Base-by-base conservation (phyloP, 2,888 invertebrate genomes). In the Drosophila mimica region DNA sequence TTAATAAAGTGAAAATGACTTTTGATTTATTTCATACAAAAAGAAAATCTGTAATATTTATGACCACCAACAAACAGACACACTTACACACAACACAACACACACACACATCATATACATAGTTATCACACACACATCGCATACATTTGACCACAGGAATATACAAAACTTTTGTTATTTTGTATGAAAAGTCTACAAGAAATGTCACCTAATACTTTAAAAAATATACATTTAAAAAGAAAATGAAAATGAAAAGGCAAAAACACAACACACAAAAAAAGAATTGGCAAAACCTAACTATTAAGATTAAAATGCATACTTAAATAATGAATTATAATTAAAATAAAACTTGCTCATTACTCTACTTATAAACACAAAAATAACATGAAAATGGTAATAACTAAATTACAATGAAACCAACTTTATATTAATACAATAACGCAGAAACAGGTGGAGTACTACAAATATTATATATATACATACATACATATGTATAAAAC, bases 291-390 rank as follows among this genome's bases (percentile, higher is more conserved):
- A 69, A 78, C 36, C 40, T 88, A 83, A 82, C 67, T 78, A 77
- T 74, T 87, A 82, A 87, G 82, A 77, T 79, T 62, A 74, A 72
- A 74, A 65, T 62, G 78, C 78, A 86, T 86, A 89, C 73, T 76
- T 84, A 89, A 79, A 76, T 80, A 87, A 86, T 74, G 79, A 83
- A 79, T 72, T 81, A 79, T 71, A 81, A 81, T 83, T 83, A 86
- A 79, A 74, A 85, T 86, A 76, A 87, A 88, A 79, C 40, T 87
- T 89, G 88, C 87, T 87, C 88, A 87, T 89, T 84, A 89, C 77
- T 89, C 82, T 89, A 82, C 80, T 82, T 82, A 84, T 81, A 81
- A 84, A 80, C 68, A 81, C 43, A 48, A 75, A 71, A 71, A 65
- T 80, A 76, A 76, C 70, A 79, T 81, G 72, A 80, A 83, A 84